Conservation (phyloP, 92 coral and sea anemone species). For the Zoanthus gigantus region DNA sequence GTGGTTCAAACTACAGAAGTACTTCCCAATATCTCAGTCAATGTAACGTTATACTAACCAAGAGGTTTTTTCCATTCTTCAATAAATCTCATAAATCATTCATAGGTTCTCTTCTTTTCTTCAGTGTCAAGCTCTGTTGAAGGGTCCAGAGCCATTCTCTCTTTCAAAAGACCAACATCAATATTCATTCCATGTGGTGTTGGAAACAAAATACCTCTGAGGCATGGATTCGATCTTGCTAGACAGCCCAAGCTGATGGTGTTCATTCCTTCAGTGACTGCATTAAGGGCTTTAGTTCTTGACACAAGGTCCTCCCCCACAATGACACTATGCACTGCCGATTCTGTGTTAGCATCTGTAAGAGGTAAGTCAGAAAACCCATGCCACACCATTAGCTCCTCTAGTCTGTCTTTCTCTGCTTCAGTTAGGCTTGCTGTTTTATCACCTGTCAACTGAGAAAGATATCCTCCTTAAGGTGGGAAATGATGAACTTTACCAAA, state of each 20-base stretch:
- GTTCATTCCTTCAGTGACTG: slow-evolving; percentile 20
- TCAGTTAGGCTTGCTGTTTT: neutral
- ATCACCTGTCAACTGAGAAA: slow-evolving; percentile 4
- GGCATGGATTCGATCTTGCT: neutral
- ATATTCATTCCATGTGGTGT: slow-evolving; percentile 4
- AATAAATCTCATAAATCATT: slow-evolving; percentile 13
- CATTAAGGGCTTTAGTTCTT: slow-evolving; percentile 18
- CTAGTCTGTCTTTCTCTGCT: slow-evolving; percentile 16
- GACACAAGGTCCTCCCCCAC: slow-evolving; percentile 13
- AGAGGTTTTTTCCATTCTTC: slow-evolving; percentile 6
- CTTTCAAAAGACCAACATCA: neutral
- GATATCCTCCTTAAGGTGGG: neutral
- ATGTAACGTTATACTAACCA: neutral
- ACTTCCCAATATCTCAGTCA: neutral
- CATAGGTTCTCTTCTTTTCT: neutral
- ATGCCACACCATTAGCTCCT: slow-evolving; percentile 23
- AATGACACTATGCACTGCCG: slow-evolving; percentile 20
- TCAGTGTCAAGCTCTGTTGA: neutral
- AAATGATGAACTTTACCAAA: too few species aligned
- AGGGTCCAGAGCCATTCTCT: neutral
- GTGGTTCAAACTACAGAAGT: too few species aligned
- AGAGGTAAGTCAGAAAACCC: slow-evolving; percentile 8
- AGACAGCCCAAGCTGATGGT: slow-evolving; percentile 6
- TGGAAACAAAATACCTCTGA: slow-evolving; percentile 4
- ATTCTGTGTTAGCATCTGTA: neutral